These are phyloP conservation scores for Balaeniceps rex DNA, from an alignment of 2,113 vertebrate genomes.

Conservation along the genomic window DNA sequence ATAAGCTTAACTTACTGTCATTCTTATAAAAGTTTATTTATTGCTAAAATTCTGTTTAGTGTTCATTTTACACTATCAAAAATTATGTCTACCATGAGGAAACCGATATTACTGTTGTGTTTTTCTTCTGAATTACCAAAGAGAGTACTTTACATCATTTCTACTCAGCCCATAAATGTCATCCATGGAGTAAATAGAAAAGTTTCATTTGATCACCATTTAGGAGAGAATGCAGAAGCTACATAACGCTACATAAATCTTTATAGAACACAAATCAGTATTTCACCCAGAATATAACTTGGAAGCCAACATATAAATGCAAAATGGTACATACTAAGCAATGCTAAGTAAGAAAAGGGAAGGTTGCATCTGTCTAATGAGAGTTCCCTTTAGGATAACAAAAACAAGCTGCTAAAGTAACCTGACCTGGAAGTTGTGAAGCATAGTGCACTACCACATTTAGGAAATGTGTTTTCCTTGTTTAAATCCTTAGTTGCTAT, in stretches of 20 bases:
- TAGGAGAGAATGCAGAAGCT: not conserved
- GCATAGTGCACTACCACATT: not conserved
- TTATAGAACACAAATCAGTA: not conserved
- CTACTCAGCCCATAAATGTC: not conserved
- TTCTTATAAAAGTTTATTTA: not conserved
- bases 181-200: not conserved
- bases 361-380: not conserved
- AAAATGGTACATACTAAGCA: not conserved
- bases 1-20: not conserved
- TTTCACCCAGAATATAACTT: not conserved
- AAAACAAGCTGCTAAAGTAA: not conserved
- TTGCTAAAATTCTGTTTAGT: not conserved
- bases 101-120: not conserved
- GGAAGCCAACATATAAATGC: not conserved
- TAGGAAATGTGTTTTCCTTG: not conserved
- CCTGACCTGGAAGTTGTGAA: not conserved
- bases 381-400: not conserved
- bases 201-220: not conserved
- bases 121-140: not conserved
- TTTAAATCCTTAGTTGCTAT: not conserved
- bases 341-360: not conserved
- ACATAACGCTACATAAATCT: not conserved
- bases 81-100: not conserved
- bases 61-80: not conserved
- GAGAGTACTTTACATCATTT: not conserved